Evolutionary conservation across 1,140 invertebrate genomes (phyloP), one percentile per base, ranked within the genome.

Genomic region (Meloidogyne hapla): DNA sequence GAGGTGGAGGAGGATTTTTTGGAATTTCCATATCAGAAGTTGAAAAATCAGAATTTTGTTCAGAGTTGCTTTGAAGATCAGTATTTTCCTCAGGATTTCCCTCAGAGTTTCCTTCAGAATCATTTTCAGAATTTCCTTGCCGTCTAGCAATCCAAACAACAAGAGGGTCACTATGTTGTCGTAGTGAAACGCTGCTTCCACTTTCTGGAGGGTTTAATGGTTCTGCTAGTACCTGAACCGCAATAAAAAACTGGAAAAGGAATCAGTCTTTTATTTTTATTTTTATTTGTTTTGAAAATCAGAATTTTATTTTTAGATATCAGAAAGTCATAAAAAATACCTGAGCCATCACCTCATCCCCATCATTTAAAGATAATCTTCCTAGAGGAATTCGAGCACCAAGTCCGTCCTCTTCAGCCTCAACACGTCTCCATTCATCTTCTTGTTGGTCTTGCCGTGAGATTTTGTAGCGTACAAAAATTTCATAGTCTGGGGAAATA

Each of bases 321-420:
- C 66, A 40, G 18, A 71, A 26, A 25, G 21, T 23, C 56, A 61
- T 10, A 70, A 15, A n/a, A 48, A 45, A 38, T 73, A 63, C 75
- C 75, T 76, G 75, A 13, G 68, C 69, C 33, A 71, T 69, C 21
- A 76, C 4, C 56, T 76, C 75, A 45, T 76, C 75, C 38, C 75
- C 75, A 70, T 76, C 68, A 21, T 40, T 63, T 8, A 76, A 33
- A 4, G 48, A 56, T 21, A 64, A 21, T 73, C 56, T 9, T n/a
- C 56, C 71, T 13, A 73, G 40, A 28, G 71, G 71, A 26, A 73
- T 73, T 10, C 64, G 61, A 1, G 71, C 71, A 3, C 25, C 56
- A 23, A 73, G 71, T 23, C 56, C 61, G n/a, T 73, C 71, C 4
- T 73, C 71, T 13, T 73, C 71, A 21, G 71, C 23, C 4, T 23